Percentiles rank a stretch among this genome's conserved stretches.
Conservation (phyloP, 2,113 vertebrate genomes). For the Oxyruncus cristatus region DNA sequence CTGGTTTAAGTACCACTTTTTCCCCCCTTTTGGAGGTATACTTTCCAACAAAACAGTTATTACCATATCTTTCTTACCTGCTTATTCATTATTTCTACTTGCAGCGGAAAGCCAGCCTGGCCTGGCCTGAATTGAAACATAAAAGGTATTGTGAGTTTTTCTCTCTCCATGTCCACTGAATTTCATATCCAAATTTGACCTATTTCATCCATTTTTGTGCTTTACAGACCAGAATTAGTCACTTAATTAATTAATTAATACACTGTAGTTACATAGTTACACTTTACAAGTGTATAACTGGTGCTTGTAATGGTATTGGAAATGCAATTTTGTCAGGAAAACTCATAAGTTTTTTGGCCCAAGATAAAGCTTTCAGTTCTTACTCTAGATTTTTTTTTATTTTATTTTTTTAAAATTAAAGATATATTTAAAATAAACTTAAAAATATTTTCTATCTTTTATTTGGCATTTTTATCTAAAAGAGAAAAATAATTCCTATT, state of each 20-base stretch:
- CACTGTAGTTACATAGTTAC: not conserved
- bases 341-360: rapidly evolving
- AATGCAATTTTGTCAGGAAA: not conserved
- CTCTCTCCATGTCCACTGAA: not conserved
- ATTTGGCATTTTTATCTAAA: not conserved
- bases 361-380: not conserved
- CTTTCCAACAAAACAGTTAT: not conserved
- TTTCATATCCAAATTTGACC: not conserved
- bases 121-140: not conserved
- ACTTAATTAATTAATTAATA: not conserved
- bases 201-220: not conserved
- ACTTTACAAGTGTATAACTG: not conserved
- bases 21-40: rapidly evolving
- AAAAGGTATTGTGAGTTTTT: not conserved
- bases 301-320: not conserved
- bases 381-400: rapidly evolving
- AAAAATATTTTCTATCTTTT: not conserved
- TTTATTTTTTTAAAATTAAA: not conserved
- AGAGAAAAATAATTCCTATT: not conserved
- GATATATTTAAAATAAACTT: not conserved
- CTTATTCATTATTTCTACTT: not conserved
- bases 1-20: not conserved
- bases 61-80: not conserved
- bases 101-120: not conserved
- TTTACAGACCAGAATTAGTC: not conserved